Percentiles rank a stretch among this genome's conserved stretches.
Evolutionary conservation across 1,140 invertebrate species (phyloP).

Genomic region (Potamilus streckersoni): DNA sequence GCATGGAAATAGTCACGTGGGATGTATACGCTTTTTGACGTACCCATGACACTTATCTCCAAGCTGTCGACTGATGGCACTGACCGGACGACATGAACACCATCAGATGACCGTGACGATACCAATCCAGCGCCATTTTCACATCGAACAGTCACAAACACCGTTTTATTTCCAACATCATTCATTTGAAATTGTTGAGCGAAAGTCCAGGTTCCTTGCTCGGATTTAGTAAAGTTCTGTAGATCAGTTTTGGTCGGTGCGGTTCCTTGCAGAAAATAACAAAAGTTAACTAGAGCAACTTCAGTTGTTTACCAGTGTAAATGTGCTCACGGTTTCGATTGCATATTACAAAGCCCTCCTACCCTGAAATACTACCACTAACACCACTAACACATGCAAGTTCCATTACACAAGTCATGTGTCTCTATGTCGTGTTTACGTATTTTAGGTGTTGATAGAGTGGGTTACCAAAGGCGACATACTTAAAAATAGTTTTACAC

Average conservation of each 20-base stretch:
- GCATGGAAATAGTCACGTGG: conserved; percentile 10
- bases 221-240: neutral
- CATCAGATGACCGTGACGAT: conserved; percentile 2
- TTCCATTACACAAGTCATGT: too few species aligned
- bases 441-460: too few species aligned
- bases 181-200: neutral
- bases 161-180: neutral
- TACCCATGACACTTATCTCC: neutral
- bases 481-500: too few species aligned
- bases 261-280: neutral
- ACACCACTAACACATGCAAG: too few species aligned
- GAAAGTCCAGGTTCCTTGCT: neutral
- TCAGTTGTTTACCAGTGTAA: neutral
- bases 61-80: neutral
- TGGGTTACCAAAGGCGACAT: too few species aligned
- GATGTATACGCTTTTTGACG: conserved; percentile 6
- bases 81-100: neutral
- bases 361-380: too few species aligned
- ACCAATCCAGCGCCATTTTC: conserved; percentile 13
- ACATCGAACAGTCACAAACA: conserved; percentile 8
- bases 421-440: too few species aligned
- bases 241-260: neutral
- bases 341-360: neutral
- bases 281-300: neutral
- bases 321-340: neutral